These are phyloP conservation scores for Eupeodes luniger DNA, from an alignment of 2,888 invertebrate genomes.

Conservation along the genomic window DNA sequence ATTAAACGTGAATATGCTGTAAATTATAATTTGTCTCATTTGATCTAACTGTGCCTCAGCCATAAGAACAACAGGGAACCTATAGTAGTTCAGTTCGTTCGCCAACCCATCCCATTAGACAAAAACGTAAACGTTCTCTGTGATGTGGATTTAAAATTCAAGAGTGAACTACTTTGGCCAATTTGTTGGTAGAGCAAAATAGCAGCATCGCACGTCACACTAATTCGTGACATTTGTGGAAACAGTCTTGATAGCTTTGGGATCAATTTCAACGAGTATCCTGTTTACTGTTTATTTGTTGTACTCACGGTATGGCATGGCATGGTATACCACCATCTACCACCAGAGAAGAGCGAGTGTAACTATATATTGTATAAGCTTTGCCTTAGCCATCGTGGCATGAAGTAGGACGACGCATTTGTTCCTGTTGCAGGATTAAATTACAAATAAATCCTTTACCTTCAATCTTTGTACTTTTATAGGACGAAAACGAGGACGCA, in stretches of 20 bases:
- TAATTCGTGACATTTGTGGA: conserved; percentile 71
- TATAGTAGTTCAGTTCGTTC: not conserved
- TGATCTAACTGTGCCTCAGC: conserved; percentile 21
- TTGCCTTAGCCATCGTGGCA: conserved; percentile 59
- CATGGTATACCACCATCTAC: not conserved
- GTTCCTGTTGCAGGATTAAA: conserved; percentile 70
- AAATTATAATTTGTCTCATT: conserved; percentile 73
- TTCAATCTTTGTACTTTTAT: conserved; percentile 7
- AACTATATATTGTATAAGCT: conserved; percentile 46
- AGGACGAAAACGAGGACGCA: not conserved
- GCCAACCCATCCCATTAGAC: not conserved
- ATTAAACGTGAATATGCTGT: conserved; percentile 69
- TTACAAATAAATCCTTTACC: conserved; percentile 69
- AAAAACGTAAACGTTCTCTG: not conserved
- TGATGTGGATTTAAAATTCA: conserved; percentile 46
- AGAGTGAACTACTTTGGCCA: conserved; percentile 61
- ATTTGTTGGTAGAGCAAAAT: not conserved
- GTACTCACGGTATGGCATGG: conserved; percentile 24
- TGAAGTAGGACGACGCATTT: conserved; percentile 74
- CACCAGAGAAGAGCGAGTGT: not conserved
- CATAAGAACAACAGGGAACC: not conserved
- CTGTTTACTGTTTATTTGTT: conserved; percentile 72
- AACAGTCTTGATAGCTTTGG: conserved; percentile 53
- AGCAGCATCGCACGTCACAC: conserved; percentile 22
- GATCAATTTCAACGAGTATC: conserved; percentile 65